Base-by-base conservation (phyloP, 2,888 invertebrate species). In the Salticus scenicus region DNA sequence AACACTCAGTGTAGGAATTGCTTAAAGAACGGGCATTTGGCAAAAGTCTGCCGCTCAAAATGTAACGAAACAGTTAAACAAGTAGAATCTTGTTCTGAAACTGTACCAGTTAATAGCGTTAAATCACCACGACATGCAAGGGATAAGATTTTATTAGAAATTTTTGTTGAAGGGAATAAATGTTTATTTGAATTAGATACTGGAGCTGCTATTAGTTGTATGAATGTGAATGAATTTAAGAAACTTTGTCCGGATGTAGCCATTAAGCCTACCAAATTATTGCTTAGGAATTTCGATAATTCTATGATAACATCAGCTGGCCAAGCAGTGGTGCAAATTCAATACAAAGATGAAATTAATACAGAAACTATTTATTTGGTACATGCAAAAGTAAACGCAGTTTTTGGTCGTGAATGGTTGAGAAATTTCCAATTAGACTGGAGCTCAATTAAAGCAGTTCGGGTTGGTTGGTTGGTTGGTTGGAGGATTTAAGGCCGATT, bases 11-110 rank as follows among this genome's bases (percentile, higher is more conserved):
- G 75, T 75, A 66, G 66, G 75, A 64, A 75, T 75, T 75, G 75
- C 75, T 75, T 75, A 75, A 75, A 75, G 75, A 75, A 75, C 75
- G 75, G 75, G 66, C 75, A 75, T 75, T 75, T 75, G 75, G 75
- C 75, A 75, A 75, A 75, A 75, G 75, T 75, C 75, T 75, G 75
- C 75, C 75, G 75, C 66, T 75, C 75, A 75, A 75, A 75, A 75
- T 66, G 75, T 75, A 75, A 75, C 75, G 75, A 75, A 75, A 75
- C 75, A 75, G 75, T 75, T 75, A 75, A 75, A 75, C 75, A 75
- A 75, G 66, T 75, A 75, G 75, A 75, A 75, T 75, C 75, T 75
- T 75, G 66, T 75, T 75, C 42, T 75, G 75, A 75, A 75, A 75
- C 75, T 75, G 75, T 75, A 75, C 75, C 75, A 75, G 42, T 75